Base-by-base conservation (phyloP, 2,797 vertebrate species). In the Artibeus lituratus region DNA sequence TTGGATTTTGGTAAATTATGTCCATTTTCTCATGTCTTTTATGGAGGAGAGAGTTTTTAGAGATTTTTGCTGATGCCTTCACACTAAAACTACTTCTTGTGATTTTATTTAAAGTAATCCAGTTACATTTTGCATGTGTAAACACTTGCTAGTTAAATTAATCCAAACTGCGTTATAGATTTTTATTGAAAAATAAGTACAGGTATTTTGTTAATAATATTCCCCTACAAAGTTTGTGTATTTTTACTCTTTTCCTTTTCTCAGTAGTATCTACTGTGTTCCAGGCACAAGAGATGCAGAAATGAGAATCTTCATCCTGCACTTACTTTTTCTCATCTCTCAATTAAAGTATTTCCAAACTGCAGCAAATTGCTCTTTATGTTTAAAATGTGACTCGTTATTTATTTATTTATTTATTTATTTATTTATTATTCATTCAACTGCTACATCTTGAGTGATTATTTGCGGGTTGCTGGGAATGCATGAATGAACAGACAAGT, bases 71-170 rank as follows among this genome's bases (percentile, higher is more conserved):
- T 90, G 7, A 76, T 77, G 3, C 24, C 29, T 7, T 73, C 35
- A 51, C 35, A 73, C 22, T 85, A 37, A 62, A n/a, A 85, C 24
- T 81, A 57, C 74, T 87, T 76, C 53, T 82, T 53, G 35, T 70
- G 49, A 69, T 85, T 80, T 90, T 59, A 83, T 83, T 95, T 80
- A 80, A 12, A 39, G 16, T 67, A 49, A 87, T 59, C 29, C 29
- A 86, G 24, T 86, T 95, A 82, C 39, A 49, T 95, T 90, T 95
- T 90, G 67, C 90, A 47, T 55, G 42, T 90, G 3, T 90, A 74
- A 81, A 81, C 18, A 69, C 67, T 88, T 70, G 35, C 35, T 80
- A 74, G 35, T 95, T 90, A 74, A 39, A 47, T 85, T 91, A 90
- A 49, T 90, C 32, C 21, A 32, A 42, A 90, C 22, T n/a, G n/a